These are phyloP conservation scores for Pyrocoelia pectoralis DNA, from an alignment of 2,888 invertebrate genomes.

Conservation along the genomic window DNA sequence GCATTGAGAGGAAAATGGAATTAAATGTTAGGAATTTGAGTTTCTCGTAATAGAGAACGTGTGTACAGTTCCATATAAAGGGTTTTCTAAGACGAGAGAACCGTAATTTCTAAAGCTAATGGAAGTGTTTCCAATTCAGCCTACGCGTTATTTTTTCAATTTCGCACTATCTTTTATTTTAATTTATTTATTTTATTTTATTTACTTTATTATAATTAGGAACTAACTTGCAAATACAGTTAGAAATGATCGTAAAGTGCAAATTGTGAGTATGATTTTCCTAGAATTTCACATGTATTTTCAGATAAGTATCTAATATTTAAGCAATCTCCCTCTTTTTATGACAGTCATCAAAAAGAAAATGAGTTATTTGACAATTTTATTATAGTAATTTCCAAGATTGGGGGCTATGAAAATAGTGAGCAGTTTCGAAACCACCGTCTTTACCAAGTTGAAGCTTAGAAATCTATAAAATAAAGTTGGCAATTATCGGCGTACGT, in stretches of 20 bases:
- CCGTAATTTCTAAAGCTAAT: background rate
- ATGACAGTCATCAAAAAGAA: constrained; percentile 5
- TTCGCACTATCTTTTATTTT: too few species aligned
- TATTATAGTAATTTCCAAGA: constrained; percentile 10
- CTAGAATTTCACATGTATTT: background rate
- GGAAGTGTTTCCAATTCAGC: background rate
- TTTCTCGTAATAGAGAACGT: constrained; percentile 25
- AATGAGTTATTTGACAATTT: constrained; percentile 12
- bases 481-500: background rate
- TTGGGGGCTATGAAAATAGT: constrained; percentile 1
- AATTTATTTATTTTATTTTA: too few species aligned
- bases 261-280: background rate
- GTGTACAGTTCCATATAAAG: constrained; percentile 14
- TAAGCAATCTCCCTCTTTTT: constrained; percentile 11
- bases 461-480: too few species aligned
- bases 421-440: constrained; percentile 9
- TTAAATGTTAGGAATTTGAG: constrained; percentile 25
- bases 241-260: background rate
- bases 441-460: background rate
- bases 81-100: background rate
- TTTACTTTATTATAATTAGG: too few species aligned
- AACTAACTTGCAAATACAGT: background rate
- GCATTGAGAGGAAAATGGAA: constrained; percentile 29
- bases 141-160: background rate
- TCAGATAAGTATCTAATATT: background rate